These are phyloP conservation scores for Psylliodes chrysocephalus DNA, from an alignment of 2,888 invertebrate genomes.

Conservation along the genomic window DNA sequence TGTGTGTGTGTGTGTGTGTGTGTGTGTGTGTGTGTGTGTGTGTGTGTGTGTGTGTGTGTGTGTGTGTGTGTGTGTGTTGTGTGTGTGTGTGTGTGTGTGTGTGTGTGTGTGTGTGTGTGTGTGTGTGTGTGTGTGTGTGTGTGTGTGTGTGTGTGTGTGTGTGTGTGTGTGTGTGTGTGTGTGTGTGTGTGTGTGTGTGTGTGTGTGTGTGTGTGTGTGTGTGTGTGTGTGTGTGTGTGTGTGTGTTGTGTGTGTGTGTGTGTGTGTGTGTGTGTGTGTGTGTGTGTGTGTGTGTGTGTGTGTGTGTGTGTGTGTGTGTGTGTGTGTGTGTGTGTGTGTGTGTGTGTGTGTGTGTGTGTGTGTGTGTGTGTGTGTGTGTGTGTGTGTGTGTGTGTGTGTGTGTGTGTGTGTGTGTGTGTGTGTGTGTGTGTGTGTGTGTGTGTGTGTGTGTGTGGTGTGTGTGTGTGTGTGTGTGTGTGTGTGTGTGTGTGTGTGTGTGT, in stretches of 20 bases:
- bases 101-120: slow-evolving; percentile 10
- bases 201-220: slow-evolving; percentile 10
- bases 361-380: slow-evolving; percentile 10
- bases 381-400: slow-evolving; percentile 10
- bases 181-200: slow-evolving; percentile 10
- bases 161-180: slow-evolving; percentile 10
- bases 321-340: slow-evolving; percentile 10
- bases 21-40: slow-evolving; percentile 10
- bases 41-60: slow-evolving; percentile 10
- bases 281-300: slow-evolving; percentile 10
- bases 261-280: slow-evolving; percentile 10
- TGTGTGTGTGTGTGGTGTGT: no score
- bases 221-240: slow-evolving; percentile 10
- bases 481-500: slow-evolving; percentile 10
- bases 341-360: slow-evolving; percentile 10
- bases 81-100: no score
- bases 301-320: slow-evolving; percentile 10
- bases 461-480: slow-evolving; percentile 10
- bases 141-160: slow-evolving; percentile 10
- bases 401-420: slow-evolving; percentile 10
- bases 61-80: slow-evolving; percentile 10
- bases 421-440: slow-evolving; percentile 10
- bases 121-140: slow-evolving; percentile 10
- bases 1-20: slow-evolving; percentile 10
- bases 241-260: no score